These are phyloP conservation scores for Miltochrista miniata DNA, from an alignment of 2,888 invertebrate species.

Conservation along the genomic window DNA sequence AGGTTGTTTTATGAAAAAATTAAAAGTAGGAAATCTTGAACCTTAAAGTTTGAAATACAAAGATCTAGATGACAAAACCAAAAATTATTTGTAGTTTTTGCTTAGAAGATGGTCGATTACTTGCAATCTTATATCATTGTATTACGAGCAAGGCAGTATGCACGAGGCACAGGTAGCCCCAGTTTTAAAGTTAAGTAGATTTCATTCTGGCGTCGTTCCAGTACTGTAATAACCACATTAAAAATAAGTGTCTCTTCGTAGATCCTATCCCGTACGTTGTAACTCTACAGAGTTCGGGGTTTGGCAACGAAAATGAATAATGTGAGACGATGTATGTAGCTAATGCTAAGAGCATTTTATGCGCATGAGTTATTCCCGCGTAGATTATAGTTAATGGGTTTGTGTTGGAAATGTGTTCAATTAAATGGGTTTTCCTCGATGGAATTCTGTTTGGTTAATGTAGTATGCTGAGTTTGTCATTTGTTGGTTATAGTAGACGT, in stretches of 20 bases:
- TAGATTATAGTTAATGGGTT: conserved; percentile 20
- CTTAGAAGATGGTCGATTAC: conserved; percentile 5
- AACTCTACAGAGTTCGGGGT: conserved; percentile 41
- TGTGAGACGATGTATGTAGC: conserved; percentile 27
- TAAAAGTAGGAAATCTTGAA: too few relatives aligned
- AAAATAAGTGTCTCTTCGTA: conserved; percentile 57
- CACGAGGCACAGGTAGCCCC: conserved; percentile 58
- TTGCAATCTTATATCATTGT: conserved; percentile 17
- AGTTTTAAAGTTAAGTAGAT: conserved; percentile 62
- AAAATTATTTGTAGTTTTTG: too few relatives aligned
- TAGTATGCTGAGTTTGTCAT: not conserved
- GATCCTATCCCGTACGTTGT: conserved; percentile 45
- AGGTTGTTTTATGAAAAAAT: too few relatives aligned
- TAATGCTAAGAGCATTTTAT: conserved; percentile 29
- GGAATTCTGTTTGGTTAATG: not conserved
- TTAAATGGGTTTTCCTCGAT: conserved; percentile 5
- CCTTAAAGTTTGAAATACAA: too few relatives aligned
- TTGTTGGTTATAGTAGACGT: not conserved
- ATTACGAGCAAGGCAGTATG: conserved; percentile 34
- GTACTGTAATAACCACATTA: conserved; percentile 62
- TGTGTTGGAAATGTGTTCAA: conserved; percentile 9
- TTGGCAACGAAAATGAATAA: conserved; percentile 39
- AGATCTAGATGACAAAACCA: too few relatives aligned
- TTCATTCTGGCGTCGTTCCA: conserved; percentile 59
- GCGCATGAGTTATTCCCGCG: conserved; percentile 22